A percentile compares a stretch with the other conserved stretches of the same genome.
These are phyloP conservation scores for Bergia sp. DNA, from an alignment of 92 coral and sea anemone species.

Conservation along the genomic window DNA sequence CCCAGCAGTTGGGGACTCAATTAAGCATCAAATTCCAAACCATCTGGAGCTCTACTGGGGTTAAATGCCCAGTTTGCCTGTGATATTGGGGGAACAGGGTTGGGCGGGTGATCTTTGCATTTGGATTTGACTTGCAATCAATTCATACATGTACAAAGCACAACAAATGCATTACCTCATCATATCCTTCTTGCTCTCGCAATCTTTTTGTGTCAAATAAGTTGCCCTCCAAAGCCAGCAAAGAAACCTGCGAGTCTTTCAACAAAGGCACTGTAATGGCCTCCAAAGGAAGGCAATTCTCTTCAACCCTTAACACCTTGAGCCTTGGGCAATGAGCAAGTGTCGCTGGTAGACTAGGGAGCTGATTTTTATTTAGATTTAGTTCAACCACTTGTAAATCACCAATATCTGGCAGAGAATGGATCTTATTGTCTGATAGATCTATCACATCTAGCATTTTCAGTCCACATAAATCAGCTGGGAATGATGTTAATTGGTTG, in stretches of 20 bases:
- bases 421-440: conserved; percentile 80
- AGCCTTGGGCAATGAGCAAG: conserved; percentile 79
- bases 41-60: too few species aligned
- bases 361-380: conserved; percentile 80
- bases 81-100: too few species aligned
- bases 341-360: conserved; percentile 69
- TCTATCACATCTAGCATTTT: conserved; percentile 84
- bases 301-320: conserved; percentile 87
- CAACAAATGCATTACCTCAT: conserved; percentile 62
- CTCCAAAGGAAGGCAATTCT: conserved; percentile 81
- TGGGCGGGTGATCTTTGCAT: too few species aligned
- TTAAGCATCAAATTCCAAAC: too few species aligned
- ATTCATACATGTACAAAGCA: background rate
- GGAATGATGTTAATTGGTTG: conserved; percentile 82
- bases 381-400: conserved; percentile 88
- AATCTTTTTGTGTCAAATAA: conserved; percentile 79
- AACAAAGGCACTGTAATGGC: conserved; percentile 68
- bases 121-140: background rate
- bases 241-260: conserved; percentile 81
- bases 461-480: conserved; percentile 73
- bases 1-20: too few species aligned
- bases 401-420: conserved; percentile 77
- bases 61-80: too few species aligned
- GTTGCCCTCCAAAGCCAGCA: conserved; percentile 90
- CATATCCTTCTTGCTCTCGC: conserved; percentile 83